Evolutionary conservation across 2,797 vertebrate species (phyloP).

Genomic region (Atherinosoma microstoma): DNA sequence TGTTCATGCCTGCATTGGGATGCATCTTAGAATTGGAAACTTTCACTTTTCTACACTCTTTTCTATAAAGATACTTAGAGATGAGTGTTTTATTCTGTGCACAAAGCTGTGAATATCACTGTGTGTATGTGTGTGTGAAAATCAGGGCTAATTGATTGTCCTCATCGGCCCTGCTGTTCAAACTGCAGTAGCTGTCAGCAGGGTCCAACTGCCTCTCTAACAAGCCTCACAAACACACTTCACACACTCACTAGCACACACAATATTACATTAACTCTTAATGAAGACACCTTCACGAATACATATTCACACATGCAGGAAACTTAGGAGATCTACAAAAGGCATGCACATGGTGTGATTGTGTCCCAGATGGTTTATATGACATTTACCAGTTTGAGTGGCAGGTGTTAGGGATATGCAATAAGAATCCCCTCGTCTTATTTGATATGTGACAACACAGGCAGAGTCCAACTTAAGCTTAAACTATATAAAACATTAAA

Average conservation of each 20-base stretch:
- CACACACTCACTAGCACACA: constrained; percentile 15
- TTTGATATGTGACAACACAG: constrained; percentile 13
- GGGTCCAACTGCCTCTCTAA: constrained; percentile 73
- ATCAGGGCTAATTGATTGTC: constrained; percentile 79
- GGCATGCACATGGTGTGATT: background rate
- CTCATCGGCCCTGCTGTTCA: constrained; percentile 71
- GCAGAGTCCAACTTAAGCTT: background rate
- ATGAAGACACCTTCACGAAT: constrained; percentile 11
- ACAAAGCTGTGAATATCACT: constrained; percentile 5
- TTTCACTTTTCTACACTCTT: no score
- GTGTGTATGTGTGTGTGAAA: constrained; percentile 19
- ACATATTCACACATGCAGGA: background rate
- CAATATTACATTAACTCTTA: constrained; percentile 29
- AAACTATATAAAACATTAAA: constrained; percentile 1
- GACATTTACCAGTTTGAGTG: constrained; percentile 50
- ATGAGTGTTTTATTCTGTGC: constrained; percentile 13
- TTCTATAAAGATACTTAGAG: no score
- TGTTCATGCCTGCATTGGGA: no score
- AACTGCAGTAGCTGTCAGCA: constrained; percentile 77
- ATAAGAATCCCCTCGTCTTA: constrained; percentile 31
- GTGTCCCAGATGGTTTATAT: constrained; percentile 10
- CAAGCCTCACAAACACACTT: constrained; percentile 53
- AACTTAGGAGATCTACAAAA: constrained; percentile 16
- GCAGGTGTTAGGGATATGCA: constrained; percentile 30
- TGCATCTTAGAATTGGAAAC: no score